Conservation (phyloP, 2,797 vertebrate species). For the Darevskia mixta region DNA sequence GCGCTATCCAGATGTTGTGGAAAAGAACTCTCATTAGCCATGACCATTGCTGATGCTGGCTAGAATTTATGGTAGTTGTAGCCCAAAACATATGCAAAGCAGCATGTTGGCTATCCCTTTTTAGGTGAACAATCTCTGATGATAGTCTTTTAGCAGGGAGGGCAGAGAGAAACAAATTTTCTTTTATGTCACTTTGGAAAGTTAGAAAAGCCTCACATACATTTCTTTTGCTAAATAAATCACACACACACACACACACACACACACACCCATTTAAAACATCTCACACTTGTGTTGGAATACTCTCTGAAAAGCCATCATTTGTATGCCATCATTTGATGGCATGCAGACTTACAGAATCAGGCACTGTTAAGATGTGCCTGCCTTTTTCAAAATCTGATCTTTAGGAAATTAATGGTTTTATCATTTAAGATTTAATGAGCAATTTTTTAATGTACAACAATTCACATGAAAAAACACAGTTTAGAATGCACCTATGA, state of each 20-base stretch:
- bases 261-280: not conserved
- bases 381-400: not conserved
- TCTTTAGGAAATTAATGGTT: not conserved
- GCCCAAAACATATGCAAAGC: too few relatives aligned
- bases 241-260: too few relatives aligned
- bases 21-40: too few relatives aligned
- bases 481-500: not conserved
- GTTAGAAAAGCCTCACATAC: not conserved
- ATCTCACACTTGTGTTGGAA: not conserved
- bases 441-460: not conserved
- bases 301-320: not conserved
- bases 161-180: not conserved
- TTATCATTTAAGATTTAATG: too few relatives aligned
- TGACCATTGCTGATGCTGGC: too few relatives aligned
- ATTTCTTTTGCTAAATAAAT: not conserved
- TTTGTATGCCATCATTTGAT: not conserved
- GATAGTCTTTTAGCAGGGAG: not conserved
- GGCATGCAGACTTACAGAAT: not conserved
- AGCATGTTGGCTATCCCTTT: too few relatives aligned
- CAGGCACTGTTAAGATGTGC: not conserved
- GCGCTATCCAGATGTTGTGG: too few relatives aligned
- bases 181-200: conserved; percentile 4
- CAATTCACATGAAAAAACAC: not conserved
- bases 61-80: too few relatives aligned
- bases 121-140: not conserved